phyloP scores from a whole-genome alignment of 37 sponge, comb jelly and placozoan genomes.

The Haliclona indistincta region DNA sequence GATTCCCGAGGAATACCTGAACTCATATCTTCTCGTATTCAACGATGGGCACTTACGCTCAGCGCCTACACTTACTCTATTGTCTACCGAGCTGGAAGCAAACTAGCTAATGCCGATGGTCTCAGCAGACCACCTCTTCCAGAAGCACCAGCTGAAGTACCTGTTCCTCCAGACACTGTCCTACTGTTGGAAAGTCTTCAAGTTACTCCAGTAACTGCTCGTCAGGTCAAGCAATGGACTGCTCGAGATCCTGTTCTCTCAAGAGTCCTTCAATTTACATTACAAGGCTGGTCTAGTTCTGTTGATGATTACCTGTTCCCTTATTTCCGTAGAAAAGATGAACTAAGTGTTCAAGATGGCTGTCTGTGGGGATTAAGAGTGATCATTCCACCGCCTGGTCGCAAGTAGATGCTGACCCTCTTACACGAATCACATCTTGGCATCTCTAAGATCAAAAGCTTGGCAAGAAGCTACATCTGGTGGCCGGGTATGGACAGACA shows the following conservation, averaged over 20 bases:
- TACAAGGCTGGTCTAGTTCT: background rate
- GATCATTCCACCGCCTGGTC: background rate
- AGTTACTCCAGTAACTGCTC: background rate
- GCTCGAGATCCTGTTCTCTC: background rate
- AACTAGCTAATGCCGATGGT: too few species aligned
- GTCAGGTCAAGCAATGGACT: slow-evolving; percentile 2
- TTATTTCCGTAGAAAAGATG: slow-evolving; percentile 2
- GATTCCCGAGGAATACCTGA: background rate
- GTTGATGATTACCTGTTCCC: slow-evolving; percentile 10
- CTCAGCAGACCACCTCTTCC: too few species aligned
- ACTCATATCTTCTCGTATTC: slow-evolving; percentile 2
- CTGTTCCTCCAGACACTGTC: slow-evolving; percentile 5
- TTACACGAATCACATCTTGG: background rate
- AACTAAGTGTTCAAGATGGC: slow-evolving; percentile 17
- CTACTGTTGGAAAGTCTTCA: slow-evolving; percentile 1
- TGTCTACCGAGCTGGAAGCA: slow-evolving; percentile 11
- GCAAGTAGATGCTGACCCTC: background rate
- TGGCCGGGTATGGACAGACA: slow-evolving; percentile 19
- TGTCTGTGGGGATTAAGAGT: slow-evolving; percentile 16
- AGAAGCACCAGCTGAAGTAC: slow-evolving; percentile 5
- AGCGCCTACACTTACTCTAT: slow-evolving; percentile 8
- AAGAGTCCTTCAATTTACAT: background rate
- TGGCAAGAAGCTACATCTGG: slow-evolving; percentile 11
- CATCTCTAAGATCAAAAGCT: background rate
- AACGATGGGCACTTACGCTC: slow-evolving; percentile 24